Evolutionary conservation across 2,888 invertebrate genomes (phyloP), one percentile per base, ranked within the genome.

Genomic region (Dromius quadrimaculatus): DNA sequence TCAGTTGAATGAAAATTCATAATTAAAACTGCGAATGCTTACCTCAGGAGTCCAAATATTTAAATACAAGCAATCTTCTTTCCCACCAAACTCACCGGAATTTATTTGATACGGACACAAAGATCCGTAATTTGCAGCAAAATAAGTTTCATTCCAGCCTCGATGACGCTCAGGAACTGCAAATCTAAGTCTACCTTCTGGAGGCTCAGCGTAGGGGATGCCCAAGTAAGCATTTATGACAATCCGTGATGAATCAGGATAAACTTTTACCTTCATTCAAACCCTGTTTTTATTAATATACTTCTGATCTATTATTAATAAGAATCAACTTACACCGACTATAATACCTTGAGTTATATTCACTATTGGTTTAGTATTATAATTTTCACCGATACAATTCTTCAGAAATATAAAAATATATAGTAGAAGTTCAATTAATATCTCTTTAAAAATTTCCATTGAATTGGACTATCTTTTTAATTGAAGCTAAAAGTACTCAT

Each of bases 1-100:
- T 22, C 22, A 8, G 32, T 38, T 28, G 28, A 13, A 28, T 43
- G 36, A 38, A 64, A 32, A 50, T 19, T 57, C 19, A 36, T n/a
- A n/a, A 8, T 28, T 23, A 43, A 36, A 59, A 9, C 4, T 9
- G 4, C 1, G 17, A 19, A 22, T n/a, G 1, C 77, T 75, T 81
- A 90, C 91, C 86, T 90, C 88, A 47, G 96, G 92, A 1, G 92
- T 89, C 94, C 95, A 97, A 73, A 97, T 89, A 79, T 95, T 96
- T 59, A 97, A 83, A 79, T 90, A 94, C n/a, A 97, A 86, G 78
- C 97, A 97, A 81, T 97, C 94, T 84, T 95, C 94, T 72, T 84
- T 87, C 54, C 83, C 78, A 11, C 79, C 80, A 17, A 72, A 66
- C 9, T 73, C 76, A 47, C 80, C 80, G 19, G 72, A 81, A 77